Evolutionary conservation across 2,113 vertebrate genomes (phyloP).

Genomic region (Larimichthys polyactis): DNA sequence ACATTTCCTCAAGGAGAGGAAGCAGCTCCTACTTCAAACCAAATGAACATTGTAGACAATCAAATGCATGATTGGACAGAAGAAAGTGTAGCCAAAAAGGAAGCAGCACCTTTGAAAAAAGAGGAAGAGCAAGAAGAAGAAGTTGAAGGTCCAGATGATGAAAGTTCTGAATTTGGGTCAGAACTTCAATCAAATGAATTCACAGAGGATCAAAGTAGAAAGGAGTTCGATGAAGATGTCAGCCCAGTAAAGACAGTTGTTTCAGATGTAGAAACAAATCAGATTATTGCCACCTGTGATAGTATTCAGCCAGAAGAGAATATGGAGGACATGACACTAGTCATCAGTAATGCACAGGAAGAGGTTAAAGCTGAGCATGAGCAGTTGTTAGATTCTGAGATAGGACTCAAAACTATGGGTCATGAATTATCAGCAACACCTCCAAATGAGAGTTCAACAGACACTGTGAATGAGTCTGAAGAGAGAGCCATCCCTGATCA

Average conservation of each 20-base stretch:
- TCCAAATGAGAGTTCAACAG: background rate
- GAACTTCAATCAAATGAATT: slow-evolving; percentile 5
- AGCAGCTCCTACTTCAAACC: background rate
- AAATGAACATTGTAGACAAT: background rate
- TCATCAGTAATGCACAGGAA: background rate
- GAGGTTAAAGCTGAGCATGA: background rate
- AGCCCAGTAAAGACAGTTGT: background rate
- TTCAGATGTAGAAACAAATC: slow-evolving; percentile 15
- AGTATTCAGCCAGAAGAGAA: background rate
- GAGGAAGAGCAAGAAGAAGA: slow-evolving; percentile 7
- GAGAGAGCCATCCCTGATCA: background rate
- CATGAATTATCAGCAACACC: background rate
- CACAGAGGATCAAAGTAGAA: background rate
- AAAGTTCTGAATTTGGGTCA: background rate
- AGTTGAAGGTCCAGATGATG: background rate
- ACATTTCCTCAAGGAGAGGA: background rate
- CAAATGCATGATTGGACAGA: background rate
- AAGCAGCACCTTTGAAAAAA: background rate
- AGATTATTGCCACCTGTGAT: background rate
- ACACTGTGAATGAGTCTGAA: background rate
- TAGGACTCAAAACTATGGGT: background rate
- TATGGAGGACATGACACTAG: background rate
- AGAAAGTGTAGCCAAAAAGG: background rate
- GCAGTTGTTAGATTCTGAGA: slow-evolving; percentile 1
- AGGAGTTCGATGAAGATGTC: background rate